Evolutionary conservation across 2,888 invertebrate species (phyloP), one percentile per base, ranked within the genome.

Genomic region (Drosophila melanocephala): DNA sequence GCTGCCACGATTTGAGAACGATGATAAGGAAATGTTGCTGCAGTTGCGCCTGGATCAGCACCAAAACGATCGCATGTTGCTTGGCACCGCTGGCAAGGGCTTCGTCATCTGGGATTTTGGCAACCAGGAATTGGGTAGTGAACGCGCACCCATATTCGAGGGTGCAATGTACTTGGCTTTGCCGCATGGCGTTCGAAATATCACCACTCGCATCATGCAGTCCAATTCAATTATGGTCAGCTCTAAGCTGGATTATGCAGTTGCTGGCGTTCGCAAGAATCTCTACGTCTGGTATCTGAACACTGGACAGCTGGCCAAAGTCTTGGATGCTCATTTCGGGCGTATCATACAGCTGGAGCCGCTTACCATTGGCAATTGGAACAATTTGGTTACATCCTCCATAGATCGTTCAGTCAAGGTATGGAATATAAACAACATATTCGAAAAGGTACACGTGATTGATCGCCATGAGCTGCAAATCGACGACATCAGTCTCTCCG

Each of bases 351-450:
- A 98, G 84, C 94, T 99, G 69, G 97, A 97, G 83, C 96, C 98
- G 0, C 94, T 99, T 47, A 97, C 97, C 0, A 96, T 97, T 22
- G 97, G 97, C 0, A 96, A 96, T 77, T 98, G 98, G 98, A 98
- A 98, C 93, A 97, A 97, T 92, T 96, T 99, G 7, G 98, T 99
- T 57, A 99, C 99, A 0, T 98, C 99, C 0, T 99, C 99, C 0
- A 98, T 99, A 58, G 99, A 99, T 93, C 95, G 99, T 72, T 98
- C 98, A 0, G 99, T 99, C 10, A 99, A 99, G 95, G 98, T 99
- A 6, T 99, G 99, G 99, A 99, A 99, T 93, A 98, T 99, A 67
- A 98, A 99, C 93, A 99, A 99, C 93, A 99, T 99, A 80, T 98
- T 99, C 91, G 99, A 99, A 92, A 98, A 99, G 93, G 98, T 99